A percentile compares a stretch with the other conserved stretches of the same genome.
These are phyloP conservation scores for Sarcophaga bullata DNA, from an alignment of 1,140 invertebrate species.

Conservation along the genomic window DNA sequence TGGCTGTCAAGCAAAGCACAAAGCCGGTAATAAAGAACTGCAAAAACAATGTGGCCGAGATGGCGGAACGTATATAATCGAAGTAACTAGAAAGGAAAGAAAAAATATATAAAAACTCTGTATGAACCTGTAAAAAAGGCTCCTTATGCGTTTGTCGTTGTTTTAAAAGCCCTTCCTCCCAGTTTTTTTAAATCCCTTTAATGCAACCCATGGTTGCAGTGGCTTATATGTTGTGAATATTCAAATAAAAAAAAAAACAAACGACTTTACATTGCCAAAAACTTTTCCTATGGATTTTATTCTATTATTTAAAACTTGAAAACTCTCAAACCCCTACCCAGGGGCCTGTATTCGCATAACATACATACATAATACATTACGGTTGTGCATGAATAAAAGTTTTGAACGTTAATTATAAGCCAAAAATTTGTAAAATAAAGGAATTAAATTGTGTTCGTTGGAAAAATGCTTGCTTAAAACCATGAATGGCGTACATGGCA, in stretches of 20 bases:
- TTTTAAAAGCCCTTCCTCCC: too few relatives aligned
- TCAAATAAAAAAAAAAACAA: not conserved
- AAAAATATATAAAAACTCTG: not conserved
- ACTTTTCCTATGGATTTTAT: not conserved
- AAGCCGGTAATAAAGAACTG: constrained; percentile 44
- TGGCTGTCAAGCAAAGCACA: constrained; percentile 39
- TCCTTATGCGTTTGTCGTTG: too few relatives aligned
- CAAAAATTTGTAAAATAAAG: constrained; percentile 32
- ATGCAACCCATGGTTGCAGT: not conserved
- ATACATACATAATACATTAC: not conserved
- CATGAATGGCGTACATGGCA: constrained; percentile 38
- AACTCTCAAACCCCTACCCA: too few relatives aligned
- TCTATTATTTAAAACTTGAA: not conserved
- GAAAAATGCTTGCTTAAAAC: constrained; percentile 43
- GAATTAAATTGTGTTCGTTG: constrained; percentile 42
- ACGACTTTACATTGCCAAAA: not conserved
- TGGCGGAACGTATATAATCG: constrained; percentile 31
- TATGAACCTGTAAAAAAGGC: not conserved
- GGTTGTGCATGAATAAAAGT: too few relatives aligned
- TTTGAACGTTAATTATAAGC: not conserved
- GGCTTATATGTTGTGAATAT: not conserved
- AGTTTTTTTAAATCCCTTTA: not conserved
- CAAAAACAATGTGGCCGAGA: constrained; percentile 42
- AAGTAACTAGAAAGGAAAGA: constrained; percentile 37
- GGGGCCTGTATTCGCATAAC: too few relatives aligned